phyloP scores from a whole-genome alignment of 1,140 invertebrate species.

The Solenopsis invicta region DNA sequence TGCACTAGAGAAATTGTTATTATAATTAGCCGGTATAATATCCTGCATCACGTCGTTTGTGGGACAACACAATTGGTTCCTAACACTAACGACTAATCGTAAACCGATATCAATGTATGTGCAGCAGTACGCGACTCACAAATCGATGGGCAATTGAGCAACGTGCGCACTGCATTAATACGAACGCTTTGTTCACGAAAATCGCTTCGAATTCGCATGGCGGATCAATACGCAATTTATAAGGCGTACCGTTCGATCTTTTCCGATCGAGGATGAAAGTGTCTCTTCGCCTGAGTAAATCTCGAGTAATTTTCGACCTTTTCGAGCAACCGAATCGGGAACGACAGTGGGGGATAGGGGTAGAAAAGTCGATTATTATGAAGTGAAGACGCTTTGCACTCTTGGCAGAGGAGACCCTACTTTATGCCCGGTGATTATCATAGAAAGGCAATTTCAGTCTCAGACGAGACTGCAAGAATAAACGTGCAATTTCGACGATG shows the following conservation, averaged over 20 bases:
- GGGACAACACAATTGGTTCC: slow-evolving; percentile 30
- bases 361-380: slow-evolving; percentile 66
- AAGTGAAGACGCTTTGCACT: slow-evolving; percentile 53
- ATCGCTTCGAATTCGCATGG: slow-evolving; percentile 27
- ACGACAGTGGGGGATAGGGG: not conserved
- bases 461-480: slow-evolving; percentile 30
- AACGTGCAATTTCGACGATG: slow-evolving; percentile 6
- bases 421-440: slow-evolving; percentile 58
- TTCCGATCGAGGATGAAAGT: not conserved
- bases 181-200: slow-evolving; percentile 31
- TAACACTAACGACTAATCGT: slow-evolving; percentile 40
- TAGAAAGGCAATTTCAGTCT: slow-evolving; percentile 66
- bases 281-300: slow-evolving; percentile 20
- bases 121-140: slow-evolving; percentile 12
- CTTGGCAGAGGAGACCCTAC: slow-evolving; percentile 28
- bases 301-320: slow-evolving; percentile 50
- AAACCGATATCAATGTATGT: slow-evolving; percentile 52
- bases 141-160: slow-evolving; percentile 57
- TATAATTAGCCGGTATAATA: slow-evolving; percentile 36
- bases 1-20: slow-evolving; percentile 38
- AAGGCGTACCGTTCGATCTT: slow-evolving; percentile 5
- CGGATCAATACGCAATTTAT: slow-evolving; percentile 41
- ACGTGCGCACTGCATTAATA: slow-evolving; percentile 48
- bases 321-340: slow-evolving; percentile 35
- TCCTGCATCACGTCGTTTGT: slow-evolving; percentile 38